Conservation (phyloP, 2,797 vertebrate species). For the Rhinophrynus dorsalis region DNA sequence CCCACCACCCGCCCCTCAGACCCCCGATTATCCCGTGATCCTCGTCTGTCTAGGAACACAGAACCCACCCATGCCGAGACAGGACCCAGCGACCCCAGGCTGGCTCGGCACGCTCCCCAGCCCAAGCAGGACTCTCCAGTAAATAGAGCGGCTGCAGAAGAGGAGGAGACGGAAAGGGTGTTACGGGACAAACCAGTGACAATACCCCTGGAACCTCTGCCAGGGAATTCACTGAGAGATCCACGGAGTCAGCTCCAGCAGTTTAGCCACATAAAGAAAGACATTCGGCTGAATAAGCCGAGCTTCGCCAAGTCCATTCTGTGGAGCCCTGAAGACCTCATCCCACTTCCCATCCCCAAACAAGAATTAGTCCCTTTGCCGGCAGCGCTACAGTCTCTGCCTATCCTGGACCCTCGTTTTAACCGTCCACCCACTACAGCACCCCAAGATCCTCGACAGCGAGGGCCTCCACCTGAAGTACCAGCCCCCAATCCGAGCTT, state of each 20-base stretch:
- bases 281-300: conserved; percentile 77
- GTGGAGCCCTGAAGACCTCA: conserved; percentile 92
- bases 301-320: conserved; percentile 80
- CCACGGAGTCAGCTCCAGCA: conserved; percentile 86
- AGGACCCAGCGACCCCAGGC: conserved; percentile 55
- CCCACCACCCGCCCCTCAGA: conserved; percentile 76
- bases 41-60: conserved; percentile 67
- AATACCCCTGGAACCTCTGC: conserved; percentile 85
- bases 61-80: conserved; percentile 51
- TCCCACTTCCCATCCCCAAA: conserved; percentile 84
- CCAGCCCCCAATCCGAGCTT: conserved; percentile 63
- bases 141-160: conserved; percentile 67
- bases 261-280: conserved; percentile 94
- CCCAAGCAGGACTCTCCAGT: conserved; percentile 68
- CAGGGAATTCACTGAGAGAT: conserved; percentile 79
- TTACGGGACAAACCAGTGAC: conserved; percentile 83
- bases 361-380: conserved; percentile 84
- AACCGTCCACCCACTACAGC: conserved; percentile 60
- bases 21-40: conserved; percentile 79
- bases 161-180: conserved; percentile 85
- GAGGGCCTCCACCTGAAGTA: conserved; percentile 17
- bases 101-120: conserved; percentile 51
- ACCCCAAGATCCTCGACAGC: conserved; percentile 53
- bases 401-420: conserved; percentile 73
- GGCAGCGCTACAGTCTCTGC: conserved; percentile 76